Base-by-base conservation (phyloP, 2,888 invertebrate species). In the Leucania comma region DNA sequence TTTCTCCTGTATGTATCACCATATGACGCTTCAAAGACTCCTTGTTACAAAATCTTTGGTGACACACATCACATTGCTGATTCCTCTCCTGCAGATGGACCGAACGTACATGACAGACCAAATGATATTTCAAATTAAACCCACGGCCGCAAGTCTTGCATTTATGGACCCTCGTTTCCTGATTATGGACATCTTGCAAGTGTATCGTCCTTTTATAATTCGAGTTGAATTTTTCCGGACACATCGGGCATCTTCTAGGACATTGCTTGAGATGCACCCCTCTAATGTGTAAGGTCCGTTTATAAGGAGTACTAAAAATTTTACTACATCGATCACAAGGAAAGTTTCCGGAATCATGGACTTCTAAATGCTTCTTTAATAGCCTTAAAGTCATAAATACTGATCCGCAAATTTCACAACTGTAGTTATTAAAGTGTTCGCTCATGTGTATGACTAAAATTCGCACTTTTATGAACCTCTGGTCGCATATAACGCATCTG, bases 1-100 rank as follows among this genome's bases (percentile, higher is more conserved):
- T 96, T 59, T 96, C 96, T 0, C 96, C 96, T 0, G 96, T 96
- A 75, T 97, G 97, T 53, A 96, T 96, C 6, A 96, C 95, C 96
- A 96, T 96, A 72, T 97, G 97, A 1, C 96, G 89, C 71, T 96
- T 96, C 80, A 96, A 86, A 12, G 96, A 96, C 69, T 96, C 96
- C 80, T 96, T 96, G 38, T 96, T 96, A 75, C 95, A 96, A 80
- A 96, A 97, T 79, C 96, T 92, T 61, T 96, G 96, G 4, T 93
- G 91, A 68, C 97, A 97, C 1, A 96, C 90, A 68, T 96, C 95
- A 61, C 96, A 97, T 78, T 96, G 95, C 73, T 96, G 96, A 51
- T 94, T 96, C 88, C 93, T 92, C 85, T 93, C 96, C 86, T 92
- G 96, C 38, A 92, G 87, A 86, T 94, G 96, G 54, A 93, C 96